Conservation (phyloP, 2,113 vertebrate genomes). For the Polypterus bichir region DNA sequence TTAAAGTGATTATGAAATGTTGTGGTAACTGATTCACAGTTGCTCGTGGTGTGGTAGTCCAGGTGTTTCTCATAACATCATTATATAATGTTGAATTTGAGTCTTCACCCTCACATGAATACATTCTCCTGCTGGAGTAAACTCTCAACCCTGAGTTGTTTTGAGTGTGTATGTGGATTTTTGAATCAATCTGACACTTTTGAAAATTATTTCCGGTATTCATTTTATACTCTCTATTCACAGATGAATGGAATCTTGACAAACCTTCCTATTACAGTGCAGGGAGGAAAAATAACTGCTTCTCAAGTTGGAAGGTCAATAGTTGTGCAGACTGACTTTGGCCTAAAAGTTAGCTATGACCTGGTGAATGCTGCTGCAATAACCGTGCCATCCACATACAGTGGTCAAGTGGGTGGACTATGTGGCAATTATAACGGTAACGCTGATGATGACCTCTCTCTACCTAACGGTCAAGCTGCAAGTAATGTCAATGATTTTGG, state of each 20-base stretch:
- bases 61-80: no score
- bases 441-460: neutral
- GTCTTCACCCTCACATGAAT: no score
- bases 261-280: slow-evolving; percentile 2
- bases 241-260: slow-evolving; percentile 4
- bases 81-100: no score
- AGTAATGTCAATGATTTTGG: slow-evolving; percentile 4
- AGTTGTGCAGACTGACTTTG: neutral
- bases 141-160: no score
- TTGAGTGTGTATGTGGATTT: no score
- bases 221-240: neutral
- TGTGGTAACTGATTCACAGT: no score
- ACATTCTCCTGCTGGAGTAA: no score
- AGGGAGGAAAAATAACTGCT: neutral
- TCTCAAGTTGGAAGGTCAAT: slow-evolving; percentile 1
- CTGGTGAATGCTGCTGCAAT: neutral
- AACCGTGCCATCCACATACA: slow-evolving; percentile 6
- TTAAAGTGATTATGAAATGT: no score
- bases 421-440: slow-evolving; percentile 9
- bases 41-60: no score
- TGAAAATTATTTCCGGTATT: neutral
- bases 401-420: slow-evolving; percentile 1
- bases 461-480: neutral
- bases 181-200: no score
- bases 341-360: slow-evolving; percentile 8